Evolutionary conservation across 2,888 invertebrate species (phyloP).

Genomic region (Orthonevra nobilis): DNA sequence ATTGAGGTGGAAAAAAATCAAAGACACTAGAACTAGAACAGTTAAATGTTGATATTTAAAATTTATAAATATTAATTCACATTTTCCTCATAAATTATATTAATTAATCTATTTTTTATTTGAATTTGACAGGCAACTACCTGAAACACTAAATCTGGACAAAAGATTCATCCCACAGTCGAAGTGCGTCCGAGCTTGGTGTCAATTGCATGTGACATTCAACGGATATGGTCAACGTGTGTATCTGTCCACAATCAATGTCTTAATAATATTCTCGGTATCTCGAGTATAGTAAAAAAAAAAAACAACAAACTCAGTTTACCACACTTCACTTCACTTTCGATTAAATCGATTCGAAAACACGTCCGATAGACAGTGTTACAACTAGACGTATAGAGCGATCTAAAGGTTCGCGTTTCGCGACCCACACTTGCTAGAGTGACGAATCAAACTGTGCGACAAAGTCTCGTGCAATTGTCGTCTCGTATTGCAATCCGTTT

Average conservation of each 20-base stretch:
- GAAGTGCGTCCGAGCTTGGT: constrained; percentile 36
- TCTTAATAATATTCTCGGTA: constrained; percentile 16
- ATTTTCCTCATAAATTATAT: constrained; percentile 44
- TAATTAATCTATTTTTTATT: constrained; percentile 21
- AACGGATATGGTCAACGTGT: constrained; percentile 42
- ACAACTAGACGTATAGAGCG: constrained; percentile 10
- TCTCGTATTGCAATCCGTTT: constrained; percentile 21
- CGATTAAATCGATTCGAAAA: constrained; percentile 37
- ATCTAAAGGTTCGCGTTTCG: constrained; percentile 37
- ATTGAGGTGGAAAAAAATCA: background rate
- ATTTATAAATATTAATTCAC: constrained; percentile 26
- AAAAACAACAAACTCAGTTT: constrained; percentile 24
- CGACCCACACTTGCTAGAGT: constrained; percentile 65
- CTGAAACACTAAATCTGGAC: constrained; percentile 65
- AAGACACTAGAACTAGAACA: constrained; percentile 15
- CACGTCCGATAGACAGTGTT: constrained; percentile 26
- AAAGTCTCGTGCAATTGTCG: constrained; percentile 36
- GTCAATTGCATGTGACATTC: constrained; percentile 58
- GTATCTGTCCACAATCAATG: constrained; percentile 38
- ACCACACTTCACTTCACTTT: constrained; percentile 50
- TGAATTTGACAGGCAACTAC: constrained; percentile 52
- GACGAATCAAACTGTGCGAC: constrained; percentile 56
- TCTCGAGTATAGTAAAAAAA: constrained; percentile 9
- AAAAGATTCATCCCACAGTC: constrained; percentile 58
- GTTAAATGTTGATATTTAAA: constrained; percentile 51